Evolutionary conservation across 2,797 vertebrate species (phyloP), one percentile per base, ranked within the genome.

Genomic region (Gouania willdenowi): DNA sequence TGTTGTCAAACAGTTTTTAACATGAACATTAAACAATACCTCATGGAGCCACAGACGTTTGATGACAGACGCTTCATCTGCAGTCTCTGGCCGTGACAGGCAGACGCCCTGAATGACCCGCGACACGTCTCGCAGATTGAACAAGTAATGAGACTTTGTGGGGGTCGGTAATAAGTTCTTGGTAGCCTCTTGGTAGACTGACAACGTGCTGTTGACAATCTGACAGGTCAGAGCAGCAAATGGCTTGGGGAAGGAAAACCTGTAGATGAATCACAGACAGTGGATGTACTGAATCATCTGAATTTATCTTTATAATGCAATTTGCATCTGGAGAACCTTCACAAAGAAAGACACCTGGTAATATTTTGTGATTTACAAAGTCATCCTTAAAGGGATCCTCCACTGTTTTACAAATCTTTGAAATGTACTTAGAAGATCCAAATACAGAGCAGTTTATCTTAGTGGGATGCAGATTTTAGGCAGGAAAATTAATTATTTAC

Each of bases 1-100:
- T n/a, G n/a, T n/a, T n/a, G n/a, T n/a, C n/a, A n/a, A n/a, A n/a
- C n/a, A n/a, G n/a, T n/a, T n/a, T n/a, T n/a, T n/a, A n/a, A n/a
- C n/a, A n/a, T n/a, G n/a, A n/a, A n/a, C n/a, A n/a, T n/a, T n/a
- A 45, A 13, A 32, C 12, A 12, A 45, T 69, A 94, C 93, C 93
- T 96, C 93, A 52, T 97, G 94, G 64, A 93, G 91, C 94, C 92
- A 95, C 25, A 95, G 88, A 7, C 91, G 89, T 72, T 93, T 94
- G 53, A 97, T 89, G 30, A 70, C 66, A 32, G 67, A 74, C 40
- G 77, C 66, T 29, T 89, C 86, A 23, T 85, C 82, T 36, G 82
- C 82, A n/a, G 90, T 91, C 75, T 93, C 91, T 4, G 93, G 92
- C 22, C 86, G 82, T 6, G 92, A 95, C 37, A 95, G 70, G 43